A percentile compares a stretch with the other conserved stretches of the same genome.
phyloP scores from a whole-genome alignment of 2,888 invertebrate species.

The Sminthurides aquaticus region DNA sequence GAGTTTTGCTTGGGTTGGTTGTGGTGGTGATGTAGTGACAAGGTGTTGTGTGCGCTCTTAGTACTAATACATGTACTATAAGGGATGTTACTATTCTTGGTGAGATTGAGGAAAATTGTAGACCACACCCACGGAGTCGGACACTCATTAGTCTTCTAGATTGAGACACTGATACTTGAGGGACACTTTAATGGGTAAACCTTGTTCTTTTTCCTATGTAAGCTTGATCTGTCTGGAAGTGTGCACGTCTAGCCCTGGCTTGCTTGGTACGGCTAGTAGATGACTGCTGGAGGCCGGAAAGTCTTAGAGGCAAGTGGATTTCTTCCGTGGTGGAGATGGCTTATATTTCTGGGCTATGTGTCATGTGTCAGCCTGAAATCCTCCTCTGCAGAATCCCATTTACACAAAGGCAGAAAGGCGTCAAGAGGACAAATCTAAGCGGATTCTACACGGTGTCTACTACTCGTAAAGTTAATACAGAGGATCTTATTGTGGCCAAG shows the following conservation, averaged over 20 bases:
- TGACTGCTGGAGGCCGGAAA: neutral
- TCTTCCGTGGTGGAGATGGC: no score
- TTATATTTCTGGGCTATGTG: no score
- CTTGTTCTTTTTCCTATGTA: constrained; percentile 38
- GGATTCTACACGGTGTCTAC: no score
- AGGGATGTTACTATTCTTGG: constrained; percentile 18
- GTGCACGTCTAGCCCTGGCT: neutral
- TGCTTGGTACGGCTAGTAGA: neutral
- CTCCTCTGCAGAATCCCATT: no score
- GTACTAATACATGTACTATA: neutral
- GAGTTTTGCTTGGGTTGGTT: neutral
- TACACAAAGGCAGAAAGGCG: no score
- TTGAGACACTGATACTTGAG: constrained; percentile 44
- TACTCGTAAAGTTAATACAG: no score
- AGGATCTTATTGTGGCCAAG: no score
- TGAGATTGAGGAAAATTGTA: constrained; percentile 21
- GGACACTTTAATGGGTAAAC: constrained; percentile 43
- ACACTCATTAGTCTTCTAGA: constrained; percentile 44
- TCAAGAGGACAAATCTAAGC: no score
- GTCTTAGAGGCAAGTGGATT: no score
- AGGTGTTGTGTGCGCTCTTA: neutral
- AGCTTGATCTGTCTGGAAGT: constrained; percentile 9
- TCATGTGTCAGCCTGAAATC: no score
- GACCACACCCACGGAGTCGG: constrained; percentile 43
- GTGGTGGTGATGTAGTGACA: neutral